Base-by-base conservation (phyloP, 1,140 invertebrate species). In the Pygmarrhopalites habei region DNA sequence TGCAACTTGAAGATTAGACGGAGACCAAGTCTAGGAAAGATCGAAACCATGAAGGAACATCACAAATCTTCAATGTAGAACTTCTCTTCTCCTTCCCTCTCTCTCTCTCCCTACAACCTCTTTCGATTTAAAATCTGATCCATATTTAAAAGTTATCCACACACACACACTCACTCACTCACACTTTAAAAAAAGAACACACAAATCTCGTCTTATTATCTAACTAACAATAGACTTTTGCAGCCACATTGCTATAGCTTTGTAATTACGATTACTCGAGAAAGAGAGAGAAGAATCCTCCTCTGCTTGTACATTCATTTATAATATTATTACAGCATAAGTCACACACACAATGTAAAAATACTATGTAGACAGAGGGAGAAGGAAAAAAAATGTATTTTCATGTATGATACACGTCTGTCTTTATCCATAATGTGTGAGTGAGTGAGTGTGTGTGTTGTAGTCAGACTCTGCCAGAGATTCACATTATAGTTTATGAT, bases 81-180 rank as follows among this genome's bases (percentile, higher is more conserved):
- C 15, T 35, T 35, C 51, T 25, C 47, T n/a, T 49, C 47, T 23
- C 15, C 10, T 10, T 15, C 47, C 10, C 10, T 57, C n/a, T 60
- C 58, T 60, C 58, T 32, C 12, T 51, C 47, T 28, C 58, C 21
- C 39, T 41, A 44, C 41, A 35, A n/a, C 41, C 53, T 39, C 53
- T 39, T 56, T 39, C 29, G 15, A 51, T 30, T 30, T 35, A 51
- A 39, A 32, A 43, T 60, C 58, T 28, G 58, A 61, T 61, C 60
- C 35, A 61, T 61, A 55, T 61, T 61, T 44, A 53, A 53, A 61
- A 43, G 39, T 23, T 15, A 15, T 21, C 19, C 4, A 25, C 32
- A 35, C 5, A 35, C 32, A 35, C 5, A 35, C 32, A n/a, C n/a
- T n/a, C n/a, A n/a, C n/a, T n/a, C n/a, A n/a, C n/a, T n/a, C n/a